phyloP scores from a whole-genome alignment of 2,797 vertebrate genomes.

The Enteromius paludinosus region DNA sequence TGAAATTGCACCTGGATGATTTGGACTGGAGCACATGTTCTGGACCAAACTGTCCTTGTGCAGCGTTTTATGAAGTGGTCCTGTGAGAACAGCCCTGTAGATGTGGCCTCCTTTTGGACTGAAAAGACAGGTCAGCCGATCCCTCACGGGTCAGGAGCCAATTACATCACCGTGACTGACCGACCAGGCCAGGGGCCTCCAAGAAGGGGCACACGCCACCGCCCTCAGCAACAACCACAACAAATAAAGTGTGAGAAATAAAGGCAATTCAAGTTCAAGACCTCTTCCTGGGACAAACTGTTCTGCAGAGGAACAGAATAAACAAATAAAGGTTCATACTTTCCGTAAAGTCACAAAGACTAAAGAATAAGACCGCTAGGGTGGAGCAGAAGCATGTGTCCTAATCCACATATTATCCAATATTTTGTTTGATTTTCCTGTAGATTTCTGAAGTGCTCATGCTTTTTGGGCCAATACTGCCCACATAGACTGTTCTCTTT shows the following conservation, averaged over 20 bases:
- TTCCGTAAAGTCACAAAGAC: slow-evolving; percentile 68
- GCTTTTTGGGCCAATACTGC: not conserved
- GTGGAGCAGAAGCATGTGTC: slow-evolving; percentile 18
- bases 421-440: not conserved
- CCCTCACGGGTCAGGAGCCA: slow-evolving; percentile 46
- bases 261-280: slow-evolving; percentile 48
- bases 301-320: slow-evolving; percentile 58
- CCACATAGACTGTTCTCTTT: not conserved
- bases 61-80: not conserved
- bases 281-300: slow-evolving; percentile 62
- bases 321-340: slow-evolving; percentile 60
- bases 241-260: slow-evolving; percentile 33
- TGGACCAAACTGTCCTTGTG: slow-evolving; percentile 8
- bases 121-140: slow-evolving; percentile 40
- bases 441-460: not conserved
- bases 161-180: slow-evolving; percentile 48
- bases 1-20: not conserved
- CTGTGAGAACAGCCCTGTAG: not conserved
- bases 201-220: not conserved
- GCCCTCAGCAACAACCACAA: slow-evolving; percentile 35
- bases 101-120: slow-evolving; percentile 24
- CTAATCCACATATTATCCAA: slow-evolving; percentile 10
- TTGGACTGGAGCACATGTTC: not conserved
- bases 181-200: slow-evolving; percentile 24
- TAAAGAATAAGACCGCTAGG: slow-evolving; percentile 46